phyloP scores from a whole-genome alignment of 2,797 vertebrate species.

The Anabas testudineus region DNA sequence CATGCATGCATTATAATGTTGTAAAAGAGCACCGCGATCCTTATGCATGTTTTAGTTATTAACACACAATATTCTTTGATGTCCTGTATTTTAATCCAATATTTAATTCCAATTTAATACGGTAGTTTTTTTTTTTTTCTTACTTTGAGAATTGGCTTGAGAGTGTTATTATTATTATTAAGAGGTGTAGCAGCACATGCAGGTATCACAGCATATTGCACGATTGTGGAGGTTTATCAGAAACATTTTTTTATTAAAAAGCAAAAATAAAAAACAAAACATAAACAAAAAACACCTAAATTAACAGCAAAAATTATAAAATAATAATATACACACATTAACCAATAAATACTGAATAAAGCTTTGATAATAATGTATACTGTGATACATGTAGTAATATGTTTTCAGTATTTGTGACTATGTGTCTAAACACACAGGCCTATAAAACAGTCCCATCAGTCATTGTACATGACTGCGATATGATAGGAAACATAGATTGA shows the following conservation, averaged over 20 bases:
- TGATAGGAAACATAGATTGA: background rate
- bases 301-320: background rate
- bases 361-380: background rate
- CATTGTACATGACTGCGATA: background rate
- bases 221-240: background rate
- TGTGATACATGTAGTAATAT: background rate
- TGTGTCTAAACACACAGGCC: background rate
- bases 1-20: conserved; percentile 15
- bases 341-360: background rate
- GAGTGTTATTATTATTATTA: conserved; percentile 19
- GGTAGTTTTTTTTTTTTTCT: conserved; percentile 12
- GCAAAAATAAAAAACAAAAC: background rate
- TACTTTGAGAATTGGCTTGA: background rate
- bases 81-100: conserved; percentile 7
- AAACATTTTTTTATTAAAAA: background rate
- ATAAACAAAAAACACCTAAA: background rate
- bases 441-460: background rate
- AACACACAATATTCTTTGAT: conserved; percentile 13
- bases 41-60: conserved; percentile 28
- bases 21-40: conserved; percentile 8
- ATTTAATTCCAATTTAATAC: background rate
- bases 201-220: background rate
- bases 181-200: background rate
- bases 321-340: background rate
- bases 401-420: background rate